Evolutionary conservation across 2,888 invertebrate genomes (phyloP), one percentile per base, ranked within the genome.

Genomic region (Xylophagus ater): DNA sequence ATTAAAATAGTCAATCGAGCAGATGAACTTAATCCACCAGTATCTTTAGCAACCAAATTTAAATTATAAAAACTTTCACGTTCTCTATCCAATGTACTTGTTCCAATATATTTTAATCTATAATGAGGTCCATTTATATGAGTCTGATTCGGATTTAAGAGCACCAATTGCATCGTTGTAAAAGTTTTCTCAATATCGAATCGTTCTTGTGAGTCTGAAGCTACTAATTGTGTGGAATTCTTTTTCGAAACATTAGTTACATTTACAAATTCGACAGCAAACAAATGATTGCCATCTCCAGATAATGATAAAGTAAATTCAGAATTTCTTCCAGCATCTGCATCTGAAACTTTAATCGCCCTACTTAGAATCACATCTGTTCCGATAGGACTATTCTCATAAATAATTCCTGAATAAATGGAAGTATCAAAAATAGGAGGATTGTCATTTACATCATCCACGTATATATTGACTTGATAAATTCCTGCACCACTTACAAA

Each of bases 371-470:
- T 72, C 1, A 88, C 75, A 58, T 81, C 78, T 1, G 80, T 78
- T 6, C 78, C 78, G 25, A 69, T 65, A 8, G 67, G 66, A 20
- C 83, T 76, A 59, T 92, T 88, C 65, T 93, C 92, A 29, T 68
- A 65, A 12, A 93, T 78, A 43, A 72, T 70, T 2, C 87, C 86
- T 51, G 84, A 81, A 56, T 88, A 92, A 2, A 68, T 59, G 1
- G 71, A 56, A 9, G 73, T 64, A 47, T 80, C 78, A 58, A 93
- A 92, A 41, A 74, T 61, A 1, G 93, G 92, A 4, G 86, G 73
- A 53, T 88, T 88, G 54, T 89, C 89, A 54, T 90, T 89, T 44
- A 84, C 84, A 55, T 90, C 89, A 43, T 84, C 82, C 1, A 89
- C 85, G 38, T 77, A 68, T 20, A 89, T 72, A 9, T 77, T 79